These are phyloP conservation scores for Acrobasis consociella DNA, from an alignment of 2,888 invertebrate species.

Conservation along the genomic window DNA sequence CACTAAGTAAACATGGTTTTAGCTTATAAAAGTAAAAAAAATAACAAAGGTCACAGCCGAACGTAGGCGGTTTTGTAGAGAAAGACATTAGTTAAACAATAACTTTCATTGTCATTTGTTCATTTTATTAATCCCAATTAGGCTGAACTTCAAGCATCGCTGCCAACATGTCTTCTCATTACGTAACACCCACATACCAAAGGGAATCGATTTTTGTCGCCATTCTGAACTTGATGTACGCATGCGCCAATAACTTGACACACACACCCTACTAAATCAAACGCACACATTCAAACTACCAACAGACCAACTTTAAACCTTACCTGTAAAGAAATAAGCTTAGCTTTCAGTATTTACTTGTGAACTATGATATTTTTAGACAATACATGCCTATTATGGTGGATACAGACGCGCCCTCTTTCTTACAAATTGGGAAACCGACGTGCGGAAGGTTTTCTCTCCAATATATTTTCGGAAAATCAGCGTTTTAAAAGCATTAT, in stretches of 20 bases:
- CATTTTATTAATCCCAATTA: conserved; percentile 60
- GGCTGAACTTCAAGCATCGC: conserved; percentile 53
- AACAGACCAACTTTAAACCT: conserved; percentile 36
- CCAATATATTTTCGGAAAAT: conserved; percentile 65
- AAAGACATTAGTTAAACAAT: too few species aligned
- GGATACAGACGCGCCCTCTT: conserved; percentile 75
- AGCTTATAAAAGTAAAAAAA: too few species aligned
- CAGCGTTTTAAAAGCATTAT: conserved; percentile 55
- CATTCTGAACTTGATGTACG: conserved; percentile 50
- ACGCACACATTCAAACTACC: conserved; percentile 48
- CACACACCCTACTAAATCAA: conserved; percentile 51
- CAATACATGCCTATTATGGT: conserved; percentile 67
- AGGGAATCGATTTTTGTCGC: conserved; percentile 78
- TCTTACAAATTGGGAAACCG: conserved; percentile 74
- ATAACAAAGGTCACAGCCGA: too few species aligned
- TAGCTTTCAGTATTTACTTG: conserved; percentile 26
- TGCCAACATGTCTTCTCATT: conserved; percentile 65
- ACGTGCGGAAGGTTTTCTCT: conserved; percentile 68
- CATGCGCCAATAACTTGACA: conserved; percentile 65
- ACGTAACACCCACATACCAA: conserved; percentile 77
- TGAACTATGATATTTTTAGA: conserved; percentile 72
- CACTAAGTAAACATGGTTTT: too few species aligned
- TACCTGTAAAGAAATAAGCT: conserved; percentile 31
- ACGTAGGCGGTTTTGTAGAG: too few species aligned
- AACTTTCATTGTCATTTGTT: conserved; percentile 22